Conservation (phyloP, 1,140 invertebrate species). For the Aphaenogaster rudis region DNA sequence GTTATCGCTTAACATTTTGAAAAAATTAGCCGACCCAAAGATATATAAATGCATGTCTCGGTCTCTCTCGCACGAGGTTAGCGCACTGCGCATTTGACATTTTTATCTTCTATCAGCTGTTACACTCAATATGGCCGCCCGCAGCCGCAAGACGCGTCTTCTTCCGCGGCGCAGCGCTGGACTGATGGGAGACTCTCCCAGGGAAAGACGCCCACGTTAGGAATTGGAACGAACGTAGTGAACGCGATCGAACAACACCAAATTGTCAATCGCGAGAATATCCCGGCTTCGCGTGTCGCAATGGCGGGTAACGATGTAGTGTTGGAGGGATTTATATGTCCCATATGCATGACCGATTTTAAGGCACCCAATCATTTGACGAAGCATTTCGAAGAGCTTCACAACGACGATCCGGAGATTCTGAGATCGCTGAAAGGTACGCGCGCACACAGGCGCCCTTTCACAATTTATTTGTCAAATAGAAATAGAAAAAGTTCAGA, state of each 20-base stretch:
- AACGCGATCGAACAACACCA: background rate
- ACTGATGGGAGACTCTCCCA: too few species aligned
- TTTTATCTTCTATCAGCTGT: conserved; percentile 73
- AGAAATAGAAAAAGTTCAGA: background rate
- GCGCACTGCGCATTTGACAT: conserved; percentile 39
- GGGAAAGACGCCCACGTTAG: conserved; percentile 55
- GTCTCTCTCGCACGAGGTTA: background rate
- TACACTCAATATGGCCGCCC: conserved; percentile 66
- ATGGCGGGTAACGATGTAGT: conserved; percentile 88
- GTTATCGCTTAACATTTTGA: too few species aligned
- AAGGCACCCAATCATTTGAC: conserved; percentile 94
- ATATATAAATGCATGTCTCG: too few species aligned
- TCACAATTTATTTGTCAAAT: background rate
- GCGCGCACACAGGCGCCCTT: background rate
- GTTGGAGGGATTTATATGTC: conserved; percentile 97
- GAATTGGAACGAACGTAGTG: background rate
- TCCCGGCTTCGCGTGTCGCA: conserved; percentile 59
- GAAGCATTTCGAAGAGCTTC: conserved; percentile 95
- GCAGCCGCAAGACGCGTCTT: conserved; percentile 36
- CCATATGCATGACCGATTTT: conserved; percentile 96
- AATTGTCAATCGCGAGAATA: background rate
- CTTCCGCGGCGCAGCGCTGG: too few species aligned
- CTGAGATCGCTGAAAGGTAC: conserved; percentile 95
- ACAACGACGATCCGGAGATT: conserved; percentile 96
- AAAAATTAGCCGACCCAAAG: too few species aligned